Evolutionary conservation across 1,140 invertebrate genomes (phyloP).

Genomic region (Triops longicaudatus): DNA sequence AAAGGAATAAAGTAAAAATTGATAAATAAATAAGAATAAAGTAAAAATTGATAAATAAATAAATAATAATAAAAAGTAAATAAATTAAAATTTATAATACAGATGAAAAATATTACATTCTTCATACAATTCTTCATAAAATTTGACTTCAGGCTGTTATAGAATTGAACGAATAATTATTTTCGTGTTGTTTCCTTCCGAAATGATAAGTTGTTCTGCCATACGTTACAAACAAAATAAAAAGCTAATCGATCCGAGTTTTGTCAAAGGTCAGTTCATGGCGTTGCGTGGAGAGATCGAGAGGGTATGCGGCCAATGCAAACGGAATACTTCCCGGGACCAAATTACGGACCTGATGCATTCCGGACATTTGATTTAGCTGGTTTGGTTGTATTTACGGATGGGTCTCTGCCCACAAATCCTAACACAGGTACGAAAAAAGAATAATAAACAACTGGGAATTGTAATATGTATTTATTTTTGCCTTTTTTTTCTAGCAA

Average conservation of each 20-base stretch:
- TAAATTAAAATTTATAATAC: no score
- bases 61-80: no score
- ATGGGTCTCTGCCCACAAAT: constrained; percentile 36
- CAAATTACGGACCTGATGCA: constrained; percentile 40
- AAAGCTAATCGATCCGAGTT: constrained; percentile 18
- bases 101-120: no score
- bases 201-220: no score
- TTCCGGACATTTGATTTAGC: constrained; percentile 40
- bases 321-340: constrained; percentile 38
- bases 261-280: constrained; percentile 34
- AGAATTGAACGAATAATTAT: no score
- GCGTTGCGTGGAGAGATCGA: constrained; percentile 35
- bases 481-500: constrained; percentile 30
- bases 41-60: no score
- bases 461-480: constrained; percentile 16
- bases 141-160: no score
- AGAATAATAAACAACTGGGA: neutral
- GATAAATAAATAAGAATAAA: no score
- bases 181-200: no score
- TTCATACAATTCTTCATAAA: no score
- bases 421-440: constrained; percentile 31
- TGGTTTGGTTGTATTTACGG: constrained; percentile 42
- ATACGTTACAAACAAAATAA: constrained; percentile 20
- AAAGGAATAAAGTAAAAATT: no score
- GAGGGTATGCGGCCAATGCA: constrained; percentile 39